Evolutionary conservation across 2,113 vertebrate genomes (phyloP), one percentile per base, ranked within the genome.

Genomic region (Gnathonemus longibarbis): DNA sequence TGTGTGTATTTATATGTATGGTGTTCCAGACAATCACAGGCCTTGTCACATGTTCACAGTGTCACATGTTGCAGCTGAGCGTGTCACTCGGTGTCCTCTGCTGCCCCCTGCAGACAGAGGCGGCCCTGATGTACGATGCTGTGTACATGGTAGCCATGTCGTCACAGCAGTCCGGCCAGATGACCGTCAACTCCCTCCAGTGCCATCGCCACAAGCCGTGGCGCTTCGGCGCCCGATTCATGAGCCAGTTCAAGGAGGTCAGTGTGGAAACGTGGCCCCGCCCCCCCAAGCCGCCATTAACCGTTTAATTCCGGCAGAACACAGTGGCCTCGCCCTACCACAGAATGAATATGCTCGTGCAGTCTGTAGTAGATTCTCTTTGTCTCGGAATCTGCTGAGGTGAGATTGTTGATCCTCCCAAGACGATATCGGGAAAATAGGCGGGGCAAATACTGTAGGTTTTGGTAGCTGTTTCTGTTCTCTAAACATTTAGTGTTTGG

Each of bases 151-250:
- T 99, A 19, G 97, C 98, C 0, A 95, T 98, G 4, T 98, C 98
- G 0, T 97, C 98, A 0, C 98, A 99, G 93, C 95, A 97, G 2
- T 97, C 98, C 89, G 94, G 97, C 13, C 98, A 99, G 95, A 96
- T 99, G 96, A 96, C 98, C 0, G 98, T 99, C 93, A 98, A 98
- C 95, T 99, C 98, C 89, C 95, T 99, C 46, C 98, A 99, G 94
- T 99, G 98, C 94, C 98, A 99, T 94, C 96, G 98, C 35, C 98
- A 99, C 94, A 99, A 99, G 90, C 98, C 98, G 0, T 99, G 98
- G 98, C 97, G 98, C 91, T 99, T 99, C 27, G 98, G 98, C 88
- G 97, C 97, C 0, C 95, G 98, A 88, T 99, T 99, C 92, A 99
- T 99, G 97, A 98, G 97, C 92, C 95, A 99, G 87, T 98, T 99